These are phyloP conservation scores for Butorides virescens DNA, from an alignment of 2,113 vertebrate genomes.

Conservation along the genomic window DNA sequence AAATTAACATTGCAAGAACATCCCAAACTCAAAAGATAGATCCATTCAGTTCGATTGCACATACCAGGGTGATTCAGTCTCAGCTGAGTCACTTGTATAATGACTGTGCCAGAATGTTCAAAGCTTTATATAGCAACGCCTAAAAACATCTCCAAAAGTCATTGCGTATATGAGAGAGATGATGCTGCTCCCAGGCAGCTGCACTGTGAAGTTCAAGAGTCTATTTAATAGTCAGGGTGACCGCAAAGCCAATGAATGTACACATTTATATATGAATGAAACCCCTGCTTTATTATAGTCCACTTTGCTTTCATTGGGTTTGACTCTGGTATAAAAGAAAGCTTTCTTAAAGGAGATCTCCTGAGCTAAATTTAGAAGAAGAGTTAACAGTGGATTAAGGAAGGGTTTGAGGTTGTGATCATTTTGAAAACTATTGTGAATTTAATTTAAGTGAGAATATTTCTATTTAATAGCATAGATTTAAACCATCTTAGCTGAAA, in stretches of 20 bases:
- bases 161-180: neutral
- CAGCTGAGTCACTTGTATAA: slow-evolving; percentile 42
- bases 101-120: slow-evolving; percentile 2
- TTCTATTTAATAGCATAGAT: neutral
- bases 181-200: slow-evolving; percentile 1
- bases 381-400: neutral
- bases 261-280: neutral
- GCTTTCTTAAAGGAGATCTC: neutral
- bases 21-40: neutral
- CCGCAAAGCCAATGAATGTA: neutral
- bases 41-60: neutral
- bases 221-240: neutral
- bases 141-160: slow-evolving; percentile 25
- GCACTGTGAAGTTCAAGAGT: neutral
- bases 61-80: slow-evolving; percentile 20
- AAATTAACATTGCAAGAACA: neutral
- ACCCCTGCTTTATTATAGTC: neutral
- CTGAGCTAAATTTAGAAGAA: neutral
- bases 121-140: slow-evolving; percentile 35
- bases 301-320: neutral
- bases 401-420: neutral
- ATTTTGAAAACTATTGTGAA: neutral
- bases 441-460: neutral
- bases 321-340: neutral
- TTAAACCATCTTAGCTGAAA: neutral